Conservation (phyloP, 2,113 vertebrate species). For the Nesogale talazaci region DNA sequence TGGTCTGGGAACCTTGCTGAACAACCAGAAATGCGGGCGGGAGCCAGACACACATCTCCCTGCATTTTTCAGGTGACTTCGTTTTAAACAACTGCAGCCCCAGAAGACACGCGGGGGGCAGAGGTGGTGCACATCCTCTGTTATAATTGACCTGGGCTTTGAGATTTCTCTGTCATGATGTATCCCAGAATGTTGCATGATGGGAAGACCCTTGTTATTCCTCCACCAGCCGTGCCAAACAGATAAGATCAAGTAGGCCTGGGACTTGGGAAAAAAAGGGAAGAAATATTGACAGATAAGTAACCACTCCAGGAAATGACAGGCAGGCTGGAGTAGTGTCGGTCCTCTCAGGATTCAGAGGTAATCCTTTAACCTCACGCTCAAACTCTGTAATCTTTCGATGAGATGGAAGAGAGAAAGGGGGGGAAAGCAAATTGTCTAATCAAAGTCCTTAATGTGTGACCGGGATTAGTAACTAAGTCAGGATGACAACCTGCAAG, state of each 20-base stretch:
- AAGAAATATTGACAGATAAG: conserved; percentile 90
- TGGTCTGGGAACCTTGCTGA: conserved; percentile 71
- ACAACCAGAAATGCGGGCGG: conserved; percentile 54
- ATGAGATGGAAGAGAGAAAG: conserved; percentile 74
- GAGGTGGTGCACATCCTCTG: conserved; percentile 88
- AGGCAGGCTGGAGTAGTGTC: conserved; percentile 81
- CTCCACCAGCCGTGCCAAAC: conserved; percentile 87
- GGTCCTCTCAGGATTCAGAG: conserved; percentile 84
- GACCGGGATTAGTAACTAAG: conserved; percentile 74
- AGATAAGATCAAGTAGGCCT: conserved; percentile 90
- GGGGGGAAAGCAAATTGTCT: conserved; percentile 75
- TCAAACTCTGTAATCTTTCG: conserved; percentile 79
- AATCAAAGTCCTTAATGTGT: conserved; percentile 81
- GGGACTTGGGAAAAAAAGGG: conserved; percentile 86
- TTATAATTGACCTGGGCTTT: conserved; percentile 94
- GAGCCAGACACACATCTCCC: conserved; percentile 71
- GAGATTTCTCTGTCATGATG: conserved; percentile 91
- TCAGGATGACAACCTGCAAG: conserved; percentile 55
- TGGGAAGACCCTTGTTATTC: conserved; percentile 90
- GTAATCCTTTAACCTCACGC: conserved; percentile 86
- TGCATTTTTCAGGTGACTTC: conserved; percentile 85
- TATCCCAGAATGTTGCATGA: conserved; percentile 90
- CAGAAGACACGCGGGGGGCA: conserved; percentile 87
- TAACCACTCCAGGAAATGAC: conserved; percentile 87
- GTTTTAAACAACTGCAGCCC: conserved; percentile 88